phyloP scores from a whole-genome alignment of 2,113 vertebrate species.

The Trochalopteron elliotii region DNA sequence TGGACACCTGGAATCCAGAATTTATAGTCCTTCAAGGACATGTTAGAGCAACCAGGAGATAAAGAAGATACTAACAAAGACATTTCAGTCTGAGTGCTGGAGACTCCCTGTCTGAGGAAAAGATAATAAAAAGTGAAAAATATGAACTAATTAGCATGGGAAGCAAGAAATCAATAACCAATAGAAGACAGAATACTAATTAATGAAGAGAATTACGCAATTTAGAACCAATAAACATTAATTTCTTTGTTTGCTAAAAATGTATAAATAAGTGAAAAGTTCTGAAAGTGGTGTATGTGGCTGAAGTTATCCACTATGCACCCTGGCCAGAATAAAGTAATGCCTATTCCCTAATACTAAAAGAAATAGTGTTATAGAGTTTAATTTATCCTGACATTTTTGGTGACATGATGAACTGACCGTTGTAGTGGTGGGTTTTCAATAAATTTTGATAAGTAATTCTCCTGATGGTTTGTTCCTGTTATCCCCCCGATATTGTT shows the following conservation, averaged over 20 bases:
- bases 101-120: not conserved
- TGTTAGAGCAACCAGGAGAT: not conserved
- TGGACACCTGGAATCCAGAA: not conserved
- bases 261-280: not conserved
- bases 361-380: not conserved
- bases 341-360: not conserved
- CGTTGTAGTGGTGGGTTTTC: too few relatives aligned
- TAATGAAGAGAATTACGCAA: not conserved
- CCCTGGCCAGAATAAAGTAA: not conserved
- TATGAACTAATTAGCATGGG: not conserved
- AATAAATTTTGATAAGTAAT: too few relatives aligned
- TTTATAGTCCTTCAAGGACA: not conserved
- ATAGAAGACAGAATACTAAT: not conserved
- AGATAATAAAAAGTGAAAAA: not conserved
- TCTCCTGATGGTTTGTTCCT: too few relatives aligned
- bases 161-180: not conserved
- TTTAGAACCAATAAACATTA: not conserved
- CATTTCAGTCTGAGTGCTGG: not conserved
- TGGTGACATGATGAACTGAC: not conserved
- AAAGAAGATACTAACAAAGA: not conserved
- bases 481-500: too few relatives aligned
- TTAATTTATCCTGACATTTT: not conserved
- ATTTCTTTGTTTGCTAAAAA: not conserved
- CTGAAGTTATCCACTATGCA: not conserved
- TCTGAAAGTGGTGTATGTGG: not conserved